Base-by-base conservation (phyloP, 2,113 vertebrate genomes). In the Natator depressus region DNA sequence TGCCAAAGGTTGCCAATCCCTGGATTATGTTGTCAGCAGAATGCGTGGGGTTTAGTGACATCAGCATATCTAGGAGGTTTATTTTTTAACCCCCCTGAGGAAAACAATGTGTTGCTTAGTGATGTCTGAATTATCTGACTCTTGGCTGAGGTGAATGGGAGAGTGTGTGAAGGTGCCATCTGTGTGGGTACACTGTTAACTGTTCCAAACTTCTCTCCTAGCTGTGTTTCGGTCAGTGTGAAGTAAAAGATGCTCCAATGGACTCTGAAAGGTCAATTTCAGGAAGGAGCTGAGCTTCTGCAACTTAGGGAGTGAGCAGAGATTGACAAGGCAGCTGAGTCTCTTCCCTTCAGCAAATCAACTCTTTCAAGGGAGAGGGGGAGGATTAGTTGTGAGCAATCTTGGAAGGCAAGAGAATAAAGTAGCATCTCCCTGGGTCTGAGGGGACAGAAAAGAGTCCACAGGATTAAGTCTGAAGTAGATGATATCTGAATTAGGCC, bases 151-250 rank as follows among this genome's bases (percentile, higher is more conserved):
- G 1, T 89, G 6, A 88, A 6, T 6, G 91, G 29, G 3, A 86
- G 16, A 93, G 69, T 49, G 20, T 27, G 80, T 65, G 16, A 25
- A 2, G 38, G 6, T 47, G 12, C 2, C 38, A 1, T 69, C 76
- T 85, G 35, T 46, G 1, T 1, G 47, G 4, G 10, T 1, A 3
- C 72, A 78, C n/a, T 85, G 79, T 2, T 13, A 4, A 72, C n/a
- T 38, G 35, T 19, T 4, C 50, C 17, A 53, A 3, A 81, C 1
- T 2, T 19, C 5, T 83, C 2, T 3, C 85, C 85, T 82, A 7
- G 54, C 27, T 81, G 81, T 1, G 6, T 35, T 47, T 38, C 4
- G 14, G 62, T 75, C 0, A 0, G 1, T 51, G 3, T 51, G 17
- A 5, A 11, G 3, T 4, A 84, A 92, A 84, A 14, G 3, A 54